Base-by-base conservation (phyloP, 2,888 invertebrate species). In the Athripsodes cinereus region DNA sequence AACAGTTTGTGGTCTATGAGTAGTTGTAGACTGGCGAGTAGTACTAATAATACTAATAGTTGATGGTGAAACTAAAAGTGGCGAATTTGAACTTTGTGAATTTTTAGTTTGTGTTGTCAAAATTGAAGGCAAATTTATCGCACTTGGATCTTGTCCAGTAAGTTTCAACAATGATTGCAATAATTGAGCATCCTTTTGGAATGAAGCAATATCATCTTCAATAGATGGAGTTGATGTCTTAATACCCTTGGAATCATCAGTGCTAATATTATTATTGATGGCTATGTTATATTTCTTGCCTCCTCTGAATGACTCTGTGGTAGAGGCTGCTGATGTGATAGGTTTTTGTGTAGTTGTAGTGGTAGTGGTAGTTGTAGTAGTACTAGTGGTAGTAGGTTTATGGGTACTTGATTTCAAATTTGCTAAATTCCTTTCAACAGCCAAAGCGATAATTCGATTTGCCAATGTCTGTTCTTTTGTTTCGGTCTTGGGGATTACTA, bases 381-480 rank as follows among this genome's bases (percentile, higher is more conserved):
- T 61, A 22, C 60, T 64, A 16, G 61, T 63, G 5, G 61, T 60
- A 3, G 62, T 54, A 22, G 60, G 60, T 8, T 55, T 58, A 13
- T 52, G 68, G 44, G 71, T 69, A 35, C 71, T 69, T 21, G 65
- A 68, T 18, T 62, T 61, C 21, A 64, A 48, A 52, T 62, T 59
- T 5, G 55, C 51, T 52, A 79, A 70, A 65, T 79, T 79, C 66
- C 68, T 75, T 66, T 79, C 80, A 18, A 81, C 76, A 40, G 81
- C 81, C 21, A 81, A 69, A 50, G 81, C 79, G 64, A 81, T 80
- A 46, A 81, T 79, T 55, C 80, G 72, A 64, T 80, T 80, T 21
- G 81, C 80, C 60, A 81, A 71, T 18, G 74, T 71, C 53, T 73
- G 71, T 67, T 79, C 79, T 18, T 77, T 74, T 58, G 78, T 78